Conservation (phyloP, 2,797 vertebrate species). For the Discoglossus pictus region DNA sequence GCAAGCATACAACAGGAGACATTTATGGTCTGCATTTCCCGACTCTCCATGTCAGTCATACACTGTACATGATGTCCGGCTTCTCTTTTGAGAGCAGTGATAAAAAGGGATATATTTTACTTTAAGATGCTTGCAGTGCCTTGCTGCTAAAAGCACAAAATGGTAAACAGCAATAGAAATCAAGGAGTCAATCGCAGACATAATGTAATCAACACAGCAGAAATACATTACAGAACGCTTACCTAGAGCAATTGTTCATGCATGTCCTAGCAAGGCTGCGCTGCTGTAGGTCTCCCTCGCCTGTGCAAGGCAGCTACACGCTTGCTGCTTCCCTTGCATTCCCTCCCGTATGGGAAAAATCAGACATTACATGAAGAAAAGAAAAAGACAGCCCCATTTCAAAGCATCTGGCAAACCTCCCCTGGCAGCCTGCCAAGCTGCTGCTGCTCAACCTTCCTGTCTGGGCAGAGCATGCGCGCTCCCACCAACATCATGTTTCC, state of each 20-base stretch:
- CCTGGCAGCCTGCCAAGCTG: constrained; percentile 77
- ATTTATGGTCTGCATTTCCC: constrained; percentile 24
- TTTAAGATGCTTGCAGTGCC: constrained; percentile 1
- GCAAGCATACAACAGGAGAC: background rate
- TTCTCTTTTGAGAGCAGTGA: background rate
- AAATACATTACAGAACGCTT: constrained; percentile 26
- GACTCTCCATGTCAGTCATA: constrained; percentile 10
- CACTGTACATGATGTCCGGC: background rate
- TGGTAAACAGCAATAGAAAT: too few species aligned
- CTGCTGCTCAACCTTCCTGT: constrained; percentile 72
- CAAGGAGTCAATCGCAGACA: too few species aligned
- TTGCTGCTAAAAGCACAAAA: too few species aligned
- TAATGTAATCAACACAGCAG: background rate
- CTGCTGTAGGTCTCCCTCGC: constrained; percentile 64
- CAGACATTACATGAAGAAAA: constrained; percentile 72
- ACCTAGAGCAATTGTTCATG: constrained; percentile 43
- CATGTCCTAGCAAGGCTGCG: constrained; percentile 66
- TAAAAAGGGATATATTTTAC: background rate
- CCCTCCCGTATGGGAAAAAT: constrained; percentile 63
- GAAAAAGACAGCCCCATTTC: constrained; percentile 71
- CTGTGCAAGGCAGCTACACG: constrained; percentile 64
- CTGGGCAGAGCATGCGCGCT: constrained; percentile 69
- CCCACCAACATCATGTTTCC: constrained; percentile 71
- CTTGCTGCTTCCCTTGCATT: constrained; percentile 72
- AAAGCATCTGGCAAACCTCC: constrained; percentile 78